Evolutionary conservation across 30 jellyfish, hydroid and myxozoan species (phyloP), one percentile per base, ranked within the genome.

Genomic region (Pelagia noctiluca): DNA sequence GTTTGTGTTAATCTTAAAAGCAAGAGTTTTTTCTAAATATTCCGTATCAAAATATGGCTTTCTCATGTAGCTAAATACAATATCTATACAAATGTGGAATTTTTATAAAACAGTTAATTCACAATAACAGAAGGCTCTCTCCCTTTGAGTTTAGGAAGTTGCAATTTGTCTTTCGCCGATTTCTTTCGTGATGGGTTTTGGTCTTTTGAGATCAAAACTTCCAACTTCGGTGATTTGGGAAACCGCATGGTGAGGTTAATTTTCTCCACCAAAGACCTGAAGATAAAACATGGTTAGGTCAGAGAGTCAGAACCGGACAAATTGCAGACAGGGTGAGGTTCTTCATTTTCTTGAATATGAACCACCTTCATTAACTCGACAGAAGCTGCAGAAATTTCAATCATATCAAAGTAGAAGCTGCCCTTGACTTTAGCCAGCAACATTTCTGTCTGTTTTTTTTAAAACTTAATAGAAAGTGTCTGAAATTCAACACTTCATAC

Each of bases 181-280:
- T 64, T 29, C 10, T 5, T 50, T 32, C 25, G 46, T 32, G 35
- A 24, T 23, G 57, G 25, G 23, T 31, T 10, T 4, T 65, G 83
- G 26, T 61, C 35, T 50, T 66, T 66, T 31, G 90, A 68, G 11
- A 80, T 60, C 18, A 80, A 68, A 5, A 69, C 74, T 37, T 80
- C 76, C 35, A 85, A 37, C 74, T 74, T 72, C 33, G 95, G 95
- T 19, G 95, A 85, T 19, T 85, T 85, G 36, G 95, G 89, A 32
- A 85, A 85, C 24, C 67, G 68, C 86, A 85, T 69, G 7, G 86
- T 85, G 38, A 85, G 36, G 49, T 85, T 78, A 24, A 85, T 76
- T 30, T 85, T 85, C 29, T 63, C 88, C 1, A 47, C 57, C 24
- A 73, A 22, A 25, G 26, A 30, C 28, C 95, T 85, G 84, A 1